Evolutionary conservation across 2,113 vertebrate species (phyloP), one percentile per base, ranked within the genome.

Genomic region (Alligator sinensis): DNA sequence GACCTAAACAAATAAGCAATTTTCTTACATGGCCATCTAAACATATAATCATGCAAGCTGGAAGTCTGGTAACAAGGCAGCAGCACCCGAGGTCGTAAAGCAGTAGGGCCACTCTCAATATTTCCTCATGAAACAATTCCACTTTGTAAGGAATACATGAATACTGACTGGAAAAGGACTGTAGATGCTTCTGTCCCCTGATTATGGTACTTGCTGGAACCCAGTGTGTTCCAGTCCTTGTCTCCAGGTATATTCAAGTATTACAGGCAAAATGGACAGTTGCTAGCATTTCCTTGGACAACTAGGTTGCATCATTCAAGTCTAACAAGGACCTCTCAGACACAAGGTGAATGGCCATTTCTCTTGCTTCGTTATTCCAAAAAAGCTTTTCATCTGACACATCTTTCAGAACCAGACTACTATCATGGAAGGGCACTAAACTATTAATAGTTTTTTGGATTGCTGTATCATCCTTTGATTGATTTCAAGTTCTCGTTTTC

Each of bases 1-100:
- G 98, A 96, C 61, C 99, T 99, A 27, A 59, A 9, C 9, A 75
- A 6, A 55, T 3, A 76, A 1, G 57, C 9, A 80, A 57, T 3
- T 0, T 47, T 47, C 3, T 88, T 63, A n/a, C 34, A 9, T 12
- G 38, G 47, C 19, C 57, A 2, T 78, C 22, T 55, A 9, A 18
- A 1, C 21, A 77, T 12, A 11, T 27, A 14, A 47, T 4, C 9
- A 1, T 3, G 3, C 9, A 47, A 38, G 70, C 34, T 25, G 22
- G 34, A 38, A 30, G 14, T 1, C 30, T 60, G 38, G 74, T n/a
- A 38, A 12, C 1, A 11, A 83, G 55, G 5, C 86, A 77, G 62
- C 0, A 34, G 28, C 16, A 28, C 28, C 47, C 47, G 9, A 47
- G 47, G 47, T 47, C 47, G 9, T 47, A 47, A 47, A 47, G 47